Percentiles rank a stretch among this genome's conserved stretches.
Conservation (phyloP, 1,140 invertebrate species). For the Augochlora pura region DNA sequence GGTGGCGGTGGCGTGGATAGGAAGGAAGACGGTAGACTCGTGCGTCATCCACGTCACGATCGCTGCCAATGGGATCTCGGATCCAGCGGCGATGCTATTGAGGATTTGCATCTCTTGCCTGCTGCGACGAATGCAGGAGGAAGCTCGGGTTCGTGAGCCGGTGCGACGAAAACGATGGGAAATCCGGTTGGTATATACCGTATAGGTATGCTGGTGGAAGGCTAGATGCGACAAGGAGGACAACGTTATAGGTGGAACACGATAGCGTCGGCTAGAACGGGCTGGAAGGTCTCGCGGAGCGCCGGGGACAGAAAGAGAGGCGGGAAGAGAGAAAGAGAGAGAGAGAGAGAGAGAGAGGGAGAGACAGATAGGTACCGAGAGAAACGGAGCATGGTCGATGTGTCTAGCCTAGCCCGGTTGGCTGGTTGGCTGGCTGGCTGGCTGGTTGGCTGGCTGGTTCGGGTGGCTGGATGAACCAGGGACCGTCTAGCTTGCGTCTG, state of each 20-base stretch:
- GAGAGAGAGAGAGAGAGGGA: conserved; percentile 40
- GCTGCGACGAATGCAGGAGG: conserved; percentile 47
- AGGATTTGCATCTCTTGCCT: conserved; percentile 63
- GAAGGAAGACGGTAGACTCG: conserved; percentile 24
- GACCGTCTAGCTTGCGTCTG: conserved; percentile 68
- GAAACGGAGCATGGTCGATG: conserved; percentile 68
- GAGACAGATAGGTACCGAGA: conserved; percentile 41
- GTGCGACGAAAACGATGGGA: conserved; percentile 61
- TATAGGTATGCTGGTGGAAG: conserved; percentile 50
- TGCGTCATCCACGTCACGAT: conserved; percentile 63
- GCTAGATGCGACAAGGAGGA: conserved; percentile 42
- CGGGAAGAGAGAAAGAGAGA: conserved; percentile 35
- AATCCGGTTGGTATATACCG: conserved; percentile 55
- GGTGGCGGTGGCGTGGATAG: too few relatives aligned
- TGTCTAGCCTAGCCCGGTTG: conserved; percentile 69
- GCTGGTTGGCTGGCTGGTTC: conserved; percentile 60
- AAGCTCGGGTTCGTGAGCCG: conserved; percentile 43
- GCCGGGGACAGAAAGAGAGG: conserved; percentile 37
- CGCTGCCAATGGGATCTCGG: conserved; percentile 61
- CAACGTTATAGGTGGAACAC: conserved; percentile 25
- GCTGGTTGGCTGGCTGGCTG: conserved; percentile 62
- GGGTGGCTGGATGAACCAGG: conserved; percentile 66
- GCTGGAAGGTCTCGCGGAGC: background rate
- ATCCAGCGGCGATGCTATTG: conserved; percentile 59
- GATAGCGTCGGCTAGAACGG: background rate